Conservation (phyloP, 2,797 vertebrate genomes). For the Myripristis jacobus region DNA sequence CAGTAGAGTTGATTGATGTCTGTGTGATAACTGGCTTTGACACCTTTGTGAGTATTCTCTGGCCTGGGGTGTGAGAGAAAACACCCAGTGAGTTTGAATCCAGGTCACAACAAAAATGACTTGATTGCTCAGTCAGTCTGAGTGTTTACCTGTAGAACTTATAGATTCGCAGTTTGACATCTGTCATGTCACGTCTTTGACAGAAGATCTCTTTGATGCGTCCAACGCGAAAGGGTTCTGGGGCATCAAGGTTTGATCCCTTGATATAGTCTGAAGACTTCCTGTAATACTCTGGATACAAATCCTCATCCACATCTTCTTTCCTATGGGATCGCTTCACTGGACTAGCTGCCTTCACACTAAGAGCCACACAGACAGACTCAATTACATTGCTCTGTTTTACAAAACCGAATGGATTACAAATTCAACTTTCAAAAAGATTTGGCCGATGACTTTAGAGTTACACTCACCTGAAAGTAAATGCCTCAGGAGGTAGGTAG, state of each 20-base stretch:
- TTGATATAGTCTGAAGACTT: conserved; percentile 98
- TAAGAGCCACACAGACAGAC: conserved; percentile 48
- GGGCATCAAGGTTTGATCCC: conserved; percentile 94
- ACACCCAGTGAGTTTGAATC: not conserved
- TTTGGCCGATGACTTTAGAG: not conserved
- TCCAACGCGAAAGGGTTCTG: conserved; percentile 90
- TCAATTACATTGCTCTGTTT: not conserved
- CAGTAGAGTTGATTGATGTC: conserved; percentile 97
- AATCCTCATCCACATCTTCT: conserved; percentile 93
- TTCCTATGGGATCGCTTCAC: conserved; percentile 90
- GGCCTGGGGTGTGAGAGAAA: conserved; percentile 80
- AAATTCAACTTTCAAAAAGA: not conserved
- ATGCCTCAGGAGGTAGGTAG: conserved; percentile 90
- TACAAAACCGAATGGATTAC: not conserved
- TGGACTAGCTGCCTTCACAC: conserved; percentile 91
- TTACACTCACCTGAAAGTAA: conserved; percentile 86
- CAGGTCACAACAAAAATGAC: too few species aligned
- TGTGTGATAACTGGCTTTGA: conserved; percentile 90
- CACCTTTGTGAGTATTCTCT: conserved; percentile 95
- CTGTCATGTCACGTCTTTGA: conserved; percentile 84
- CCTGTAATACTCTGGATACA: conserved; percentile 96
- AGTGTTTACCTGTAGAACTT: conserved; percentile 92
- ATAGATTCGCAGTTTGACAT: conserved; percentile 90
- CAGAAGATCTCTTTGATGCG: conserved; percentile 95
- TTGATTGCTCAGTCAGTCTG: too few species aligned